These are phyloP conservation scores for Ptychobarbus kaznakovi DNA, from an alignment of 2,797 vertebrate genomes.

Conservation along the genomic window DNA sequence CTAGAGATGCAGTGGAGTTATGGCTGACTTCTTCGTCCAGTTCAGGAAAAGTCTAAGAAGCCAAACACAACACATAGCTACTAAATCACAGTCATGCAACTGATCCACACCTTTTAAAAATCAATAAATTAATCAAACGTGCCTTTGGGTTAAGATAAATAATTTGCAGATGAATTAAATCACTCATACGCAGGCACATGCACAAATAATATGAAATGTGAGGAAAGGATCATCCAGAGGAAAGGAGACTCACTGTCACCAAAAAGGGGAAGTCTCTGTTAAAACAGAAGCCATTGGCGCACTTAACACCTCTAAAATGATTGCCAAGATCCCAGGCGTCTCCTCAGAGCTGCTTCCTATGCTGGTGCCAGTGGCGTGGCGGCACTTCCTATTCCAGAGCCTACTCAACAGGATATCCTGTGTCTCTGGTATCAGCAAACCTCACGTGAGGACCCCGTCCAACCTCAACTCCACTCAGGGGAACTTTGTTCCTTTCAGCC, in stretches of 20 bases:
- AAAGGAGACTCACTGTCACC: constrained; percentile 34
- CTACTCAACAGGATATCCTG: constrained; percentile 74
- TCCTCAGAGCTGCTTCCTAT: constrained; percentile 57
- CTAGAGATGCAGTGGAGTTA: not conserved
- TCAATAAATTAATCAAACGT: not conserved
- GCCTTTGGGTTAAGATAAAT: not conserved
- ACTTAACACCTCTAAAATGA: constrained; percentile 39
- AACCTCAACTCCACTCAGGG: not conserved
- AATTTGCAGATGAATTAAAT: not conserved
- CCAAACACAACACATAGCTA: not conserved
- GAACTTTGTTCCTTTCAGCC: not conserved
- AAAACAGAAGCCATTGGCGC: constrained; percentile 36
- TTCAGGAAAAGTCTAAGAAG: not conserved
- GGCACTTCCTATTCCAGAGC: constrained; percentile 68
- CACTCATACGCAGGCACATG: constrained; percentile 20
- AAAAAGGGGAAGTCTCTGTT: constrained; percentile 37
- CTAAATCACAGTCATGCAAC: not conserved
- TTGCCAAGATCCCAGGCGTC: constrained; percentile 50
- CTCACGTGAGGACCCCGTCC: constrained; percentile 33
- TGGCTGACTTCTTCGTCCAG: not conserved
- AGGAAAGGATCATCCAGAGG: constrained; percentile 23
- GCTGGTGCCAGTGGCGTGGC: constrained; percentile 56
- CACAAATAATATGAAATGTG: constrained; percentile 6
- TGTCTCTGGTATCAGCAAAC: constrained; percentile 60
- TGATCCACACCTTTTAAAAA: not conserved